Evolutionary conservation across 2,113 vertebrate species (phyloP).

Genomic region (Cinclus mexicanus): DNA sequence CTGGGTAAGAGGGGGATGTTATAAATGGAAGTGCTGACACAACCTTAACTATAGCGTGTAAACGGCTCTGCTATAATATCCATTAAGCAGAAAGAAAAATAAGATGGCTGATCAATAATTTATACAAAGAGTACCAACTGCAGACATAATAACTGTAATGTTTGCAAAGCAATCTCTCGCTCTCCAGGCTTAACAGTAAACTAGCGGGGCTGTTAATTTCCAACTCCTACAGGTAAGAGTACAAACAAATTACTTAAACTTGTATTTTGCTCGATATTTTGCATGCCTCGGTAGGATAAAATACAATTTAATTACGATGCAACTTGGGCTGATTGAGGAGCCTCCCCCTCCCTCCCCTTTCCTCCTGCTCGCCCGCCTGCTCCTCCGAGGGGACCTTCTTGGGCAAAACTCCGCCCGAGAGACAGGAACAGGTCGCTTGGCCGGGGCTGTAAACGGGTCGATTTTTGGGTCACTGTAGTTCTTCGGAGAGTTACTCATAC

Average conservation of each 20-base stretch:
- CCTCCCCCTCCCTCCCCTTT: conserved; percentile 16
- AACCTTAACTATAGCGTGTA: conserved; percentile 79
- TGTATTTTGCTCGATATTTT: conserved; percentile 78
- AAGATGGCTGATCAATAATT: conserved; percentile 86
- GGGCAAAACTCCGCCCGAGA: conserved; percentile 34
- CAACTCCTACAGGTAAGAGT: conserved; percentile 81
- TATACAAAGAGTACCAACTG: conserved; percentile 85
- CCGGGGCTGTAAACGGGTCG: conserved; percentile 37
- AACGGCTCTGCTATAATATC: conserved; percentile 83
- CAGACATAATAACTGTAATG: conserved; percentile 87
- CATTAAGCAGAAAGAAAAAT: conserved; percentile 88
- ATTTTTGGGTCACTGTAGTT: conserved; percentile 68
- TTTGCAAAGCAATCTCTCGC: conserved; percentile 85
- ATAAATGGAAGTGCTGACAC: conserved; percentile 82
- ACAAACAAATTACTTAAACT: conserved; percentile 85
- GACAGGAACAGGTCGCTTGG: conserved; percentile 3
- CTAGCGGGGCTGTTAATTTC: conserved; percentile 81
- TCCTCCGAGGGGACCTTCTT: conserved; percentile 15
- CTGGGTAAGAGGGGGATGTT: conserved; percentile 63
- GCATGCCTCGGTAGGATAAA: conserved; percentile 75
- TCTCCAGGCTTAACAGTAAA: conserved; percentile 83
- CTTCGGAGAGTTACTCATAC: conserved; percentile 71
- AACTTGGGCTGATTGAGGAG: conserved; percentile 52
- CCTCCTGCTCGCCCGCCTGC: neutral
- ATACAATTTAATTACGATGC: conserved; percentile 79